Conservation (phyloP, 2,797 vertebrate species). For the Columba guinea region DNA sequence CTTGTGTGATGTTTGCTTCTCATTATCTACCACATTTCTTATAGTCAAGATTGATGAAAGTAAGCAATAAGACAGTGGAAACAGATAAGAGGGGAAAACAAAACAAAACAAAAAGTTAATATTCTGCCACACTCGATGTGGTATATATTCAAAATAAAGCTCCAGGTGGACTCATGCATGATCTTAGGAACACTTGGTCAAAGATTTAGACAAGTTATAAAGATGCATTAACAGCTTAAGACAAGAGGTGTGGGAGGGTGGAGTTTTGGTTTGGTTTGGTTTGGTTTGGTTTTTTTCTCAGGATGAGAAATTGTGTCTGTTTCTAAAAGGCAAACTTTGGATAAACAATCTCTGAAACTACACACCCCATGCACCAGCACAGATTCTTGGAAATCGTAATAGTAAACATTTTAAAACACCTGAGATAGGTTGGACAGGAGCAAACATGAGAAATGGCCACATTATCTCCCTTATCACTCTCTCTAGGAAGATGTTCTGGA, state of each 20-base stretch:
- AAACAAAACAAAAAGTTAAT: background rate
- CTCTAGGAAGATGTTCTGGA: background rate
- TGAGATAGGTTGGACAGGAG: background rate
- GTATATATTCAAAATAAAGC: background rate
- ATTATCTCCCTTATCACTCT: background rate
- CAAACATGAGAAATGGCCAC: background rate
- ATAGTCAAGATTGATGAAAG: background rate
- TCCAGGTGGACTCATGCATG: fast-evolving
- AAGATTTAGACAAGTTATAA: background rate
- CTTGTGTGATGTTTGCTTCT: background rate
- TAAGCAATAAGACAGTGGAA: background rate
- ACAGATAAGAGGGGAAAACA: background rate
- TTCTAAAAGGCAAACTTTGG: background rate
- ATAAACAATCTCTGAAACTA: background rate
- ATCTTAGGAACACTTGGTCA: background rate
- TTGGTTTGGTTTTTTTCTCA: background rate
- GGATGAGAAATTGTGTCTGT: background rate
- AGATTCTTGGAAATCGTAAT: background rate
- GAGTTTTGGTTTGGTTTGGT: background rate
- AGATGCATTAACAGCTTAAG: background rate
- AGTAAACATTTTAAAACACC: background rate
- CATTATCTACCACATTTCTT: background rate
- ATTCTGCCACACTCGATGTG: background rate
- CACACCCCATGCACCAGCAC: background rate
- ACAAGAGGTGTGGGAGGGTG: background rate